Percentiles rank a stretch among this genome's conserved stretches.
Conservation (phyloP, 2,113 vertebrate species). For the Gallinago undulata region DNA sequence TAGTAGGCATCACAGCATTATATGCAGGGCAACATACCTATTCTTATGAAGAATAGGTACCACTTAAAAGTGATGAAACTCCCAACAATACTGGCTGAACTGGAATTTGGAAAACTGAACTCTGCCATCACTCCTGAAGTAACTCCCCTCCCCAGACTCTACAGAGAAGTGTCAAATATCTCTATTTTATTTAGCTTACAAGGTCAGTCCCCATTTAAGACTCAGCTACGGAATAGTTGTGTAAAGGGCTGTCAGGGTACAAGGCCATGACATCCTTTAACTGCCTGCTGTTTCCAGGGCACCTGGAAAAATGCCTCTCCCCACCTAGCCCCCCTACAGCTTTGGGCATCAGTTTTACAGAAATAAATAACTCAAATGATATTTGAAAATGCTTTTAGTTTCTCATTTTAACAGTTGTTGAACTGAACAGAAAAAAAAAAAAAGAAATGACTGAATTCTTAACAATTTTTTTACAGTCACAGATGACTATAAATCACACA, state of each 20-base stretch:
- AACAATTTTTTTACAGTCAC: neutral
- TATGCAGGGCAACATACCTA: neutral
- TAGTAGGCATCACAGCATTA: neutral
- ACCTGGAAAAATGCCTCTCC: neutral
- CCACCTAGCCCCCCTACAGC: neutral
- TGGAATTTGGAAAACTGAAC: neutral
- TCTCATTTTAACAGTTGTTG: slow-evolving; percentile 4
- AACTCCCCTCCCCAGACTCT: neutral
- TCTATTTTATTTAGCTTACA: neutral
- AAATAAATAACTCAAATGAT: neutral
- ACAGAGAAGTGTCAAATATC: neutral
- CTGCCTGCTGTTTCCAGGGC: neutral
- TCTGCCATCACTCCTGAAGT: neutral
- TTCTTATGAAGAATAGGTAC: neutral
- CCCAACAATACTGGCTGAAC: neutral
- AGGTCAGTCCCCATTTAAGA: neutral
- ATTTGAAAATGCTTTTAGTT: neutral
- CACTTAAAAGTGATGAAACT: neutral
- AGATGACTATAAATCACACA: neutral
- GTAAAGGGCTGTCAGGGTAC: neutral
- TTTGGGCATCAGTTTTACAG: neutral
- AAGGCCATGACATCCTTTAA: neutral
- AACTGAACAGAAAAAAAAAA: neutral
- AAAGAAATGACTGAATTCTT: neutral
- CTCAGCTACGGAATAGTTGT: neutral